Evolutionary conservation across 35 echinoderm and acorn worm species (phyloP), one percentile per base, ranked within the genome.

Genomic region (Acanthaster planci): DNA sequence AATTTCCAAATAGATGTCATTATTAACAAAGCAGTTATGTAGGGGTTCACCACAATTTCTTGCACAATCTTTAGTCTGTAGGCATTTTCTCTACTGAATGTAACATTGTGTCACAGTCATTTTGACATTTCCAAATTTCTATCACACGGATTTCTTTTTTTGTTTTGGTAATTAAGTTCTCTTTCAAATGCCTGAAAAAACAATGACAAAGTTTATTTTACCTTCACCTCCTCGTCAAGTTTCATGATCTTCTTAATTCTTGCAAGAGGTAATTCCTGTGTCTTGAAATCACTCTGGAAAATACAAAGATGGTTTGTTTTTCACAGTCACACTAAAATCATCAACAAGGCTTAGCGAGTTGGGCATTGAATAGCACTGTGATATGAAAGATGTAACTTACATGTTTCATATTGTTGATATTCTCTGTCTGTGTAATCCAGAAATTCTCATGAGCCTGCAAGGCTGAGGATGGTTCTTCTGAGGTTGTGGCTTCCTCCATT

Each of bases 201-300:
- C 12, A 47, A 47, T 47, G 4, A 47, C 42, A 47, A 52, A 21
- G 12, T 67, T 32, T 81, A 16, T 39, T 50, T 12, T 85, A 99
- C 96, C 86, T 99, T 99, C 14, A 99, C 96, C 91, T 99, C 96
- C 34, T 99, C 96, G 86, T 99, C 96, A 37, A 94, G 51, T 60
- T 99, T 99, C 96, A 99, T 99, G 16, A 99, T 99, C 55, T 99
- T 99, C 86, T 99, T 99, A 38, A 99, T 99, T 84, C 96, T 91
- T 30, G 96, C 96, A 8, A 99, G 57, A 2, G 96, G 96, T 39
- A 99, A 79, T 56, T 99, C 96, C 78, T 99, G 96, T 18, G 91
- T 82, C 55, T 92, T 93, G 83, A 99, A 99, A 55, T 99, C 92
- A 47, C 68, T 88, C 96, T 99, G 79, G 0, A 84, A 79, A 16